Percentiles rank a stretch among this genome's conserved stretches.
Conservation (phyloP, 2,797 vertebrate genomes). For the Microctenopoma stevenorrisi region DNA sequence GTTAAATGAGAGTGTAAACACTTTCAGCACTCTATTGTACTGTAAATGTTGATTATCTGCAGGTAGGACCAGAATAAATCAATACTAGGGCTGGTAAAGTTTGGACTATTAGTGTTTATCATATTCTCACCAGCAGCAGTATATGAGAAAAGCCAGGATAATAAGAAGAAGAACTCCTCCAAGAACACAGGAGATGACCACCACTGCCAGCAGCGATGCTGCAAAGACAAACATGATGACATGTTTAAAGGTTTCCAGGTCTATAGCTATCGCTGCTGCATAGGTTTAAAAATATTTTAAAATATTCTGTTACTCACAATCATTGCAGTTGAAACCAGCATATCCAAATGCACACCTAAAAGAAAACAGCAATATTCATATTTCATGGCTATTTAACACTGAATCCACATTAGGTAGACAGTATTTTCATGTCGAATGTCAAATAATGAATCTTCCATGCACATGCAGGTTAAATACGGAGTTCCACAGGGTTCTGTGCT, state of each 20-base stretch:
- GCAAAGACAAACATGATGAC: constrained; percentile 26
- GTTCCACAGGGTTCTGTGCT: too few species aligned
- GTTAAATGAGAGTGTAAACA: background rate
- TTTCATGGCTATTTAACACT: constrained; percentile 10
- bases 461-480: too few species aligned
- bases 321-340: constrained; percentile 83
- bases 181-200: constrained; percentile 83
- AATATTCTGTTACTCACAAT: constrained; percentile 77
- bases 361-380: constrained; percentile 10
- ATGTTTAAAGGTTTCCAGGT: background rate
- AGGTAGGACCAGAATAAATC: background rate
- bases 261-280: background rate
- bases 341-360: constrained; percentile 84
- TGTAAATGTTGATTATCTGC: background rate
- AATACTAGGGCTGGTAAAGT: background rate
- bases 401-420: constrained; percentile 60
- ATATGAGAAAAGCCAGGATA: constrained; percentile 69
- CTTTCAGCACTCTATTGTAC: background rate
- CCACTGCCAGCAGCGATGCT: constrained; percentile 83
- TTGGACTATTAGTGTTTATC: background rate
- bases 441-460: too few species aligned
- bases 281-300: background rate
- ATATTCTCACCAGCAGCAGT: constrained; percentile 69
- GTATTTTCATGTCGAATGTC: background rate
- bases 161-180: constrained; percentile 81